These are phyloP conservation scores for Mesoclemmys tuberculata DNA, from an alignment of 2,113 vertebrate genomes.

Conservation along the genomic window DNA sequence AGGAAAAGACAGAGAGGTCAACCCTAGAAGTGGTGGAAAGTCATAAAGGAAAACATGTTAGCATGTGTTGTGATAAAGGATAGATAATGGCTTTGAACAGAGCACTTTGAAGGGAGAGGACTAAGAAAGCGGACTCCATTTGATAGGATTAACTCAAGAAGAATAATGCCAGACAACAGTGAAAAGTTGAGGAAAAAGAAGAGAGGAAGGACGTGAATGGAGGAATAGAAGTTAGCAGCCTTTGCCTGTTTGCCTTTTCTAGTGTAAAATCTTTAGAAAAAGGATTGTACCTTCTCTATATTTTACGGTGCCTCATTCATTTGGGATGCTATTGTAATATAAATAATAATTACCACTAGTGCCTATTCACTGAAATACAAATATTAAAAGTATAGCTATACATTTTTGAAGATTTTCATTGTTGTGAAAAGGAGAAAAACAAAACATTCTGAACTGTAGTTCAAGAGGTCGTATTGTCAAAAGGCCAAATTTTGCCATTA, in stretches of 20 bases:
- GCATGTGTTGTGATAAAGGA: background rate
- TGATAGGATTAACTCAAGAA: background rate
- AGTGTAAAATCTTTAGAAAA: background rate
- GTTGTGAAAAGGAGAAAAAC: background rate
- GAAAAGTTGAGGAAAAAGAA: background rate
- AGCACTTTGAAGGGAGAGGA: background rate
- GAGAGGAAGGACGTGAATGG: background rate
- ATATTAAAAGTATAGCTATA: background rate
- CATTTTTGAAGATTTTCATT: background rate
- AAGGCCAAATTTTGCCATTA: rapidly evolving
- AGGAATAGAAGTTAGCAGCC: background rate
- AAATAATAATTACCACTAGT: rapidly evolving
- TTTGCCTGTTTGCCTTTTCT: background rate
- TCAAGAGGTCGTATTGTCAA: background rate
- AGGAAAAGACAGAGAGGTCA: background rate
- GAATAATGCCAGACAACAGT: background rate
- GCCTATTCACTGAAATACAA: background rate
- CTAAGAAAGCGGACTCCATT: background rate
- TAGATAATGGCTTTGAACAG: background rate
- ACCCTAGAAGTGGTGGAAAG: background rate
- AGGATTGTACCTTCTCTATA: background rate
- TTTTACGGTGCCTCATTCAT: background rate
- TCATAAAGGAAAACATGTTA: background rate
- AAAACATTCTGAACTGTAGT: background rate
- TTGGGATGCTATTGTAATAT: background rate